Evolutionary conservation across 2,113 vertebrate species (phyloP), one percentile per base, ranked within the genome.

Genomic region (Oplegnathus fasciatus): DNA sequence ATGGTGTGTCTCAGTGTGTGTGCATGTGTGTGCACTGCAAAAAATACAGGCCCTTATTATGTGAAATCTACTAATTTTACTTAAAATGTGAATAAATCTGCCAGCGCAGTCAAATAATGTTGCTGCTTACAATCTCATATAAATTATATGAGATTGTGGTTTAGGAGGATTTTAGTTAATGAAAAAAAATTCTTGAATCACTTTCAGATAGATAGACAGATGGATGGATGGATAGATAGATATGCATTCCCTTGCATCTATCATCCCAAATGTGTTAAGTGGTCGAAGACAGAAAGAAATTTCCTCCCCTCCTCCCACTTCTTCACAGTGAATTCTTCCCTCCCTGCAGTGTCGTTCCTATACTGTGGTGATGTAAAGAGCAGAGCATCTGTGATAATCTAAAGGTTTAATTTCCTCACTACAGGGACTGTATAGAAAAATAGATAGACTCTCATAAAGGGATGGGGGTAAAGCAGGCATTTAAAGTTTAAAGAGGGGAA

Each of bases 351-450:
- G 62, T 52, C 10, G 1, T 52, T 65, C 17, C 58, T 62, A 6
- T 55, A 44, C 65, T 37, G 69, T 50, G 52, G 8, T 40, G 24
- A 54, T 74, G 52, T 70, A 75, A 73, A 65, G 57, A 84, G 52
- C 34, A 58, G 30, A 75, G 42, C 22, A 71, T 66, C 57, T 67
- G 52, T 80, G 83, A 79, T 84, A 84, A 89, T 86, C 68, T 81
- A 81, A 81, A 46, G 73, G 74, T 84, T 89, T 84, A 65, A 87
- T 84, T 84, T 89, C 74, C 64, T 74, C 68, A 70, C 66, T 67
- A 62, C 55, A 54, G 60, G 55, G 68, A 52, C 54, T 20, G 48
- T 73, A 78, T 58, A 40, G 32, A 84, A 84, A 66, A 77, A 82
- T 32, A 78, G 68, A 80, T 54, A 6, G 52, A 34, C 61, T 58